These are phyloP conservation scores for Synaphobranchus kaupii DNA, from an alignment of 2,797 vertebrate genomes.

Conservation along the genomic window DNA sequence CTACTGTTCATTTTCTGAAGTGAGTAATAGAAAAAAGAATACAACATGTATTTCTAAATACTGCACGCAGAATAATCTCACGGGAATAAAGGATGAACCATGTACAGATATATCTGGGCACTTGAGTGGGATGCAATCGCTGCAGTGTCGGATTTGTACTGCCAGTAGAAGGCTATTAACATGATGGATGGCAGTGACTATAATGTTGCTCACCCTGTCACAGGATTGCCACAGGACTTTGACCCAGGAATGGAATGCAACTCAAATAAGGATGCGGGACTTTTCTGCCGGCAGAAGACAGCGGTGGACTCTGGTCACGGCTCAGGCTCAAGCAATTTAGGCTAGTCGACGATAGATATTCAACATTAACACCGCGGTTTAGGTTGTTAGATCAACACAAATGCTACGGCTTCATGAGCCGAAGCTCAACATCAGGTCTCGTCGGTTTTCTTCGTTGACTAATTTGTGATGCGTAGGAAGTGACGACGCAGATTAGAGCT, in stretches of 20 bases:
- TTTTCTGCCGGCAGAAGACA: neutral
- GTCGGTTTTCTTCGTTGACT: neutral
- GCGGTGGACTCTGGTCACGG: neutral
- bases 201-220: neutral
- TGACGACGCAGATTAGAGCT: neutral
- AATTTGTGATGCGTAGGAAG: neutral
- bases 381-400: neutral
- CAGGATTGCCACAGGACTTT: neutral
- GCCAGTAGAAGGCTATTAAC: neutral
- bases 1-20: neutral
- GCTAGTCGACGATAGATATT: neutral
- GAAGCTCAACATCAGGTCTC: neutral
- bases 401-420: neutral
- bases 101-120: neutral
- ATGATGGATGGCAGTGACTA: neutral
- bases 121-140: neutral
- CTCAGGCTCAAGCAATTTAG: neutral
- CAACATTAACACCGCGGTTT: neutral
- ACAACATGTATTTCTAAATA: neutral
- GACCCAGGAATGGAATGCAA: neutral
- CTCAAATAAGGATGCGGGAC: neutral
- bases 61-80: neutral
- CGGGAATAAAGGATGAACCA: neutral
- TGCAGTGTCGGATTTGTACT: neutral
- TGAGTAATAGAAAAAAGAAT: neutral